Conservation (phyloP, 92 coral and sea anemone genomes). For the Plumapathes pennacea region DNA sequence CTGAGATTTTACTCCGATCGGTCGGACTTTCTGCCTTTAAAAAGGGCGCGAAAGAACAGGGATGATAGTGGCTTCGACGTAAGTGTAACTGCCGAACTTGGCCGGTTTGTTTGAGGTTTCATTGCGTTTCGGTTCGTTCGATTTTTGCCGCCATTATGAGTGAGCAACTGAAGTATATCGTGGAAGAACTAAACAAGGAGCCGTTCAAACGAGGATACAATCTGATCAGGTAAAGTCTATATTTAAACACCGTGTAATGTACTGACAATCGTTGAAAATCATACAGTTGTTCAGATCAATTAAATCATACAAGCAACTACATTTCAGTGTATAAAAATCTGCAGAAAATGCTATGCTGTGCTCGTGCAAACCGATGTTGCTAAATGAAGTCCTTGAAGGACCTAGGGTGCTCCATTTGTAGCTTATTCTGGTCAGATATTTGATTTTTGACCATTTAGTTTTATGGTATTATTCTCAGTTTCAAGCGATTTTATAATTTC, state of each 20-base stretch:
- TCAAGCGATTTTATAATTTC: too few species aligned
- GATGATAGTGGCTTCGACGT: background rate
- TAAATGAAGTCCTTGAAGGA: too few species aligned
- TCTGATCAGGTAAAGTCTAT: conserved; percentile 77
- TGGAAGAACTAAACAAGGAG: conserved; percentile 92
- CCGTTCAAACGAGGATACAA: conserved; percentile 95
- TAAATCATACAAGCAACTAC: background rate
- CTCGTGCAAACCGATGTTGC: too few species aligned
- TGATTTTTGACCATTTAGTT: too few species aligned
- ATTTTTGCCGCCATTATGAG: conserved; percentile 72
- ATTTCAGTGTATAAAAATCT: too few species aligned
- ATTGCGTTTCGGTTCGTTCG: too few species aligned
- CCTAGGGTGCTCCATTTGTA: too few species aligned
- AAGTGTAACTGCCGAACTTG: background rate
- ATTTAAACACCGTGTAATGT: background rate
- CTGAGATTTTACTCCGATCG: too few species aligned
- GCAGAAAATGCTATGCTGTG: too few species aligned
- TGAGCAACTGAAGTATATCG: conserved; percentile 88
- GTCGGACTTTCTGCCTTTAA: too few species aligned
- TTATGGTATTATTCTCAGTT: too few species aligned
- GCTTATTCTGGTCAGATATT: too few species aligned
- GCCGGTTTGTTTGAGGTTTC: background rate
- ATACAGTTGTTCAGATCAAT: background rate
- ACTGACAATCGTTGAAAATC: background rate
- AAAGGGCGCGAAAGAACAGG: background rate